These are phyloP conservation scores for Mesoclemmys tuberculata DNA, from an alignment of 2,113 vertebrate species.

Conservation along the genomic window DNA sequence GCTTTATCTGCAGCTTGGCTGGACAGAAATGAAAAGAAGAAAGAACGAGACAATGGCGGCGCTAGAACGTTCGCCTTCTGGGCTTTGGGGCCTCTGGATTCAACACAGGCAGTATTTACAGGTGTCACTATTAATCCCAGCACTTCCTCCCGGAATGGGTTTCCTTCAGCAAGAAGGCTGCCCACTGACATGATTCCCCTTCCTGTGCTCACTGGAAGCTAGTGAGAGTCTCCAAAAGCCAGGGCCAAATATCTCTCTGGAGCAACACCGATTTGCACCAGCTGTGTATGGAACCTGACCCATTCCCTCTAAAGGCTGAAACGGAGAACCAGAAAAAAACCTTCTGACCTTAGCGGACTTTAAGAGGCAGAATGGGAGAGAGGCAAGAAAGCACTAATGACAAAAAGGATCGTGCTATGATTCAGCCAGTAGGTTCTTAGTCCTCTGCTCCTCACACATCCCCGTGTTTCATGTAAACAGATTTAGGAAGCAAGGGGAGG, in stretches of 20 bases:
- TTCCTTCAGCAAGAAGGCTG: neutral
- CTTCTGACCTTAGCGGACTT: constrained; percentile 52
- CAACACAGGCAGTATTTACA: neutral
- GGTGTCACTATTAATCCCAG: neutral
- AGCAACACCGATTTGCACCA: neutral
- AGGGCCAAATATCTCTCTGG: neutral
- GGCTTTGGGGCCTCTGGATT: neutral
- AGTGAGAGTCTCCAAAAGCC: neutral
- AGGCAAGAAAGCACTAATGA: constrained; percentile 19
- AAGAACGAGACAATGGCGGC: neutral
- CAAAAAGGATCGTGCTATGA: neutral
- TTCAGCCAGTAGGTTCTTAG: neutral
- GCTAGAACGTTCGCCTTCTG: neutral
- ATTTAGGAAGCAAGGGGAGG: neutral
- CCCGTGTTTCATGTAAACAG: rapidly evolving
- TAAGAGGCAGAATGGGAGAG: constrained; percentile 16
- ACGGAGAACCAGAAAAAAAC: constrained; percentile 61
- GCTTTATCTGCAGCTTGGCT: constrained; percentile 51
- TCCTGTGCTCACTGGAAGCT: constrained; percentile 18
- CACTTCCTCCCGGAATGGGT: constrained; percentile 27
- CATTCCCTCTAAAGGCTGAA: constrained; percentile 13
- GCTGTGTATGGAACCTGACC: constrained; percentile 19
- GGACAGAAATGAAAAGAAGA: constrained; percentile 11
- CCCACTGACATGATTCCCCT: constrained; percentile 3
- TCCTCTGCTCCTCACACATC: neutral